Conservation (phyloP, 1,140 invertebrate species). For the Bombus difficillimus region DNA sequence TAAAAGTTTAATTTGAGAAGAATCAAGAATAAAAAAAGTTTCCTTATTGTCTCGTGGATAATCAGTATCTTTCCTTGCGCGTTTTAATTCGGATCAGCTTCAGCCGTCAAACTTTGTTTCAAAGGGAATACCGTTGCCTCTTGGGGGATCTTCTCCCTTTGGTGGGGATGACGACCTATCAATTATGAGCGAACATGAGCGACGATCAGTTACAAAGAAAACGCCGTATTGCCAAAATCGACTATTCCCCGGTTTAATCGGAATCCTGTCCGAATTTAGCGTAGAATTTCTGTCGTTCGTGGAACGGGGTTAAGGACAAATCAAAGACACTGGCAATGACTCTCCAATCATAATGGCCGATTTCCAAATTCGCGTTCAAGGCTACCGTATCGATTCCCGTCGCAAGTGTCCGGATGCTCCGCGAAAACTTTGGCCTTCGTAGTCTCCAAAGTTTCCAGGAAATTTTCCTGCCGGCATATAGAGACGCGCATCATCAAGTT, state of each 20-base stretch:
- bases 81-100: no score
- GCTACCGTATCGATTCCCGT: conserved; percentile 30
- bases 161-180: no score
- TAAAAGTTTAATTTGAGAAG: no score
- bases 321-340: conserved; percentile 51
- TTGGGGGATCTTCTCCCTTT: no score
- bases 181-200: no score
- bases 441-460: neutral
- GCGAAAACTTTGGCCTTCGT: neutral
- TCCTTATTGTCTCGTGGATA: no score
- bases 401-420: neutral
- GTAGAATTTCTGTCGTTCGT: neutral
- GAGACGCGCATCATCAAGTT: neutral
- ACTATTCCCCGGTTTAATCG: neutral
- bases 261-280: neutral
- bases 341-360: conserved; percentile 50
- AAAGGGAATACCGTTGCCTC: no score
- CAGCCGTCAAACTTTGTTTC: no score
- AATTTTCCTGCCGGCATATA: neutral
- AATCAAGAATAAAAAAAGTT: no score
- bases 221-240: neutral
- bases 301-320: conserved; percentile 46
- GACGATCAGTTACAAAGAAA: no score
- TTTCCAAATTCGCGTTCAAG: conserved; percentile 54
- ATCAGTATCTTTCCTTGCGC: no score